These are phyloP conservation scores for Melipona quadrifasciata DNA, from an alignment of 1,140 invertebrate genomes.

Conservation along the genomic window DNA sequence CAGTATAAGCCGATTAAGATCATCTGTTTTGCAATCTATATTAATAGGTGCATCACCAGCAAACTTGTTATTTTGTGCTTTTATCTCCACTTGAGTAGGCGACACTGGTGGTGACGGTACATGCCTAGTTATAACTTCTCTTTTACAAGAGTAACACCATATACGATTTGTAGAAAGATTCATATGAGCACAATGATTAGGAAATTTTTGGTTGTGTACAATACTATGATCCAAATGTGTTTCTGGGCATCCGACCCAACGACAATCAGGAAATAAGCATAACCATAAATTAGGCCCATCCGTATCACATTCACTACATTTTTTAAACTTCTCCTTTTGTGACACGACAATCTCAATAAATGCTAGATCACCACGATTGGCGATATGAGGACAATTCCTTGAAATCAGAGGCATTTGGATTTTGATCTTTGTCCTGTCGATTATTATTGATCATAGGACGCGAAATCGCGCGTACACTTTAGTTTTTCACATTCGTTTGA, in stretches of 20 bases:
- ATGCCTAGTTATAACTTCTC: conserved; percentile 85
- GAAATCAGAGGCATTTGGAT: conserved; percentile 75
- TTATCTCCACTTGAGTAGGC: conserved; percentile 76
- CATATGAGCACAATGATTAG: conserved; percentile 90
- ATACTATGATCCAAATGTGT: conserved; percentile 90
- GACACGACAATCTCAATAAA: conserved; percentile 71
- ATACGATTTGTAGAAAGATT: conserved; percentile 91
- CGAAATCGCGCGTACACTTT: conserved; percentile 11
- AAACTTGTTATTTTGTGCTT: conserved; percentile 69
- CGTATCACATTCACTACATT: conserved; percentile 76
- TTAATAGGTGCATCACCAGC: conserved; percentile 68
- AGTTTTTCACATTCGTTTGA: conserved; percentile 33
- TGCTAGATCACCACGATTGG: conserved; percentile 71
- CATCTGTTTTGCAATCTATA: conserved; percentile 72
- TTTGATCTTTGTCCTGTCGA: conserved; percentile 25
- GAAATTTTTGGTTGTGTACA: conserved; percentile 87
- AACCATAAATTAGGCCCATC: conserved; percentile 91
- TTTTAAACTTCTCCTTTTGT: conserved; percentile 73
- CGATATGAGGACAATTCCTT: conserved; percentile 76
- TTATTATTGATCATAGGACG: conserved; percentile 25
- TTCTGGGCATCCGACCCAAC: conserved; percentile 90
- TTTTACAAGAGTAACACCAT: conserved; percentile 93
- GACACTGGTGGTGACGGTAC: conserved; percentile 68
- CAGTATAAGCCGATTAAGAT: conserved; percentile 61
- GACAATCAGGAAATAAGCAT: conserved; percentile 89